A percentile compares a stretch with the other conserved stretches of the same genome.
Conservation (phyloP, 2,797 vertebrate genomes). For the Sebastes kiyomatsui region DNA sequence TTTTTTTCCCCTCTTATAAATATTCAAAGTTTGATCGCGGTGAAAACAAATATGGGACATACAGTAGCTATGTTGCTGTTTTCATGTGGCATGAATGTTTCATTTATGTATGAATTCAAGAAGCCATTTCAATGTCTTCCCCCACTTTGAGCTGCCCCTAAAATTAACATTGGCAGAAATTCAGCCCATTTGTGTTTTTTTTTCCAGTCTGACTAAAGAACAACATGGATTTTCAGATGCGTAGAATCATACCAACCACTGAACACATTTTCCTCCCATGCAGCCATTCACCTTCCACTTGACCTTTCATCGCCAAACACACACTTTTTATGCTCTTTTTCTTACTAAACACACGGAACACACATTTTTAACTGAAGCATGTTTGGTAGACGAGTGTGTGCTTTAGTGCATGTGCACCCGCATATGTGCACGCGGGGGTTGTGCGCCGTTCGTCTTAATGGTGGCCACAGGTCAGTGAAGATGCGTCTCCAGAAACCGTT, state of each 20-base stretch:
- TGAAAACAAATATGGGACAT: constrained; percentile 71
- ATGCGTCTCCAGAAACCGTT: constrained; percentile 74
- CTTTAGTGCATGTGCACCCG: neutral
- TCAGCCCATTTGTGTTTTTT: constrained; percentile 12
- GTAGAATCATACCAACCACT: constrained; percentile 1
- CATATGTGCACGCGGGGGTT: neutral
- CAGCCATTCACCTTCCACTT: constrained; percentile 44
- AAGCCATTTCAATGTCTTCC: constrained; percentile 63
- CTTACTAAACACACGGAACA: constrained; percentile 49
- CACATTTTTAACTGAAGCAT: constrained; percentile 68
- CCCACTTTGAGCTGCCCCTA: constrained; percentile 28
- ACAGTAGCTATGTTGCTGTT: constrained; percentile 58
- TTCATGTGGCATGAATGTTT: constrained; percentile 63
- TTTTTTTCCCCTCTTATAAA: constrained; percentile 70
- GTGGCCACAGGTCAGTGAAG: constrained; percentile 78
- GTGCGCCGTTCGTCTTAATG: constrained; percentile 48
- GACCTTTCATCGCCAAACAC: constrained; percentile 48
- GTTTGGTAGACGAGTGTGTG: constrained; percentile 9
- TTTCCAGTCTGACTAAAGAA: neutral
- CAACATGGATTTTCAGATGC: neutral
- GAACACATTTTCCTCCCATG: constrained; percentile 14
- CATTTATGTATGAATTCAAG: constrained; percentile 74
- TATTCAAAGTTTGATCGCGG: constrained; percentile 69
- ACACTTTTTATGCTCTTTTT: constrained; percentile 45
- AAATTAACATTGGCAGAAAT: constrained; percentile 54